Evolutionary conservation across 1,140 invertebrate species (phyloP), one percentile per base, ranked within the genome.

Genomic region (Bombus affinis): DNA sequence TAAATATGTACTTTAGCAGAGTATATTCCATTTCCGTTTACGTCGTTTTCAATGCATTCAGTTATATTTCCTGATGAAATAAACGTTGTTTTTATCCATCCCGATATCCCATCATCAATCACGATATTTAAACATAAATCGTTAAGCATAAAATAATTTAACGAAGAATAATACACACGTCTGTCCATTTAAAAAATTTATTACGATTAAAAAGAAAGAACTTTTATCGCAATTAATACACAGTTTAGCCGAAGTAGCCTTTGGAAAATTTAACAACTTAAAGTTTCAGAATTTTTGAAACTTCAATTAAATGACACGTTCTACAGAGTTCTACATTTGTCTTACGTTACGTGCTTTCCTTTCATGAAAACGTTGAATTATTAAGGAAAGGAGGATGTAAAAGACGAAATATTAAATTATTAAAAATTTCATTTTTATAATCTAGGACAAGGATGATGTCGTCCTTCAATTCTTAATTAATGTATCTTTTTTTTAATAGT

Each of bases 21-120:
- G 13, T 42, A 47, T 37, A 39, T 28, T 53, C 12, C 4, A 9
- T 12, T 57, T 74, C 32, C 35, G 47, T 78, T 66, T 13, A 3
- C 75, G 1, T 82, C 53, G 12, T 32, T 81, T 59, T 70, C 13
- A 32, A 15, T 39, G n/a, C 44, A 44, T 80, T 82, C 18, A 42
- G 44, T 85, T 78, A 65, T 6, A 6, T 77, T 62, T 65, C n/a
- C 15, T 32, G 42, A 47, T 10, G 28, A 37, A 71, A 37, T 32
- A 32, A 72, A 81, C 5, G 3, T 44, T 42, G 53, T n/a, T 62
- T 73, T 44, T 28, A 32, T 28, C 37, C 5, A 25, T 42, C 28
- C 79, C 13, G 4, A 12, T 10, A 22, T 18, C 28, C 47, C 25
- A 22, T 37, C 32, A 18, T 81, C 44, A 28, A 62, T 77, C 42